A percentile compares a stretch with the other conserved stretches of the same genome.
Conservation (phyloP, 2,797 vertebrate genomes). For the Cynopterus sphinx region DNA sequence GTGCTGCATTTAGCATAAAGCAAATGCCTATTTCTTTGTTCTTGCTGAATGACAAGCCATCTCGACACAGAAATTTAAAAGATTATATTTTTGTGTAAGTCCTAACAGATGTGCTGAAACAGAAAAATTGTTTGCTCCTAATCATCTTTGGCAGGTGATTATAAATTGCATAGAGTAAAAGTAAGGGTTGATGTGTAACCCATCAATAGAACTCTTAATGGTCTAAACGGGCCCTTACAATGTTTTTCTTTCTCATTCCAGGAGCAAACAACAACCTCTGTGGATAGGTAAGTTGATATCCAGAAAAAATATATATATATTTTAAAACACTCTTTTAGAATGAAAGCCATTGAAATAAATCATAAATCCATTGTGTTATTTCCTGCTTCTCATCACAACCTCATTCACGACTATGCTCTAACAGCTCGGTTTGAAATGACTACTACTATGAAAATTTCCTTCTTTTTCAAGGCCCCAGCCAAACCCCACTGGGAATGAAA, state of each 20-base stretch:
- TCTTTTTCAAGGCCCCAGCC: slow-evolving; percentile 34
- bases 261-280: not conserved
- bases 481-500: slow-evolving; percentile 40
- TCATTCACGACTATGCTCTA: not conserved
- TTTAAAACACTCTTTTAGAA: slow-evolving; percentile 30
- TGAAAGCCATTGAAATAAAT: slow-evolving; percentile 50
- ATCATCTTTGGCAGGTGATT: not conserved
- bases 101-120: not conserved
- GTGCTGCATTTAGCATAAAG: not conserved
- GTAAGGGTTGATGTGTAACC: not conserved
- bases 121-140: not conserved
- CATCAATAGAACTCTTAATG: not conserved
- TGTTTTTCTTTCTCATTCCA: not conserved
- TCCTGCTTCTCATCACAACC: slow-evolving; percentile 29
- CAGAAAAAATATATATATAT: not conserved
- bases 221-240: not conserved
- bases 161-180: not conserved
- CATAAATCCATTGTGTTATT: slow-evolving; percentile 40
- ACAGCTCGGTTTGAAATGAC: slow-evolving; percentile 53
- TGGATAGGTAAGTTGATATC: not conserved
- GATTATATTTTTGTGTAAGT: not conserved
- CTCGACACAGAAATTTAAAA: not conserved
- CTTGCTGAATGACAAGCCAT: not conserved
- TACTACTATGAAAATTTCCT: slow-evolving; percentile 38
- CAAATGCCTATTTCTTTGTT: not conserved